Percentiles rank a stretch among this genome's conserved stretches.
Conservation (phyloP, 2,797 vertebrate species). For the Rhadinocentrus ornatus region DNA sequence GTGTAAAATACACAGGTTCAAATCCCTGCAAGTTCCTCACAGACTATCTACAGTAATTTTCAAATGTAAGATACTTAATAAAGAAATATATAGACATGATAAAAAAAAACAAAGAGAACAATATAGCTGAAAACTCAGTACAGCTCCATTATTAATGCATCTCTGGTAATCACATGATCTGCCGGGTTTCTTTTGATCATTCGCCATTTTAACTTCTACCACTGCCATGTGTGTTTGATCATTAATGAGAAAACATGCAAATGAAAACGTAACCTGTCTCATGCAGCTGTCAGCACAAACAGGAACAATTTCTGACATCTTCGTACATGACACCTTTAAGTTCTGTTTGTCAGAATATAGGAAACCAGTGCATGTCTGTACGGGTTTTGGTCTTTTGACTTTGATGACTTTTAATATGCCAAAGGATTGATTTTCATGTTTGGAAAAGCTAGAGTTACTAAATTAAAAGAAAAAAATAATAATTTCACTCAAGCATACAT, state of each 20-base stretch:
- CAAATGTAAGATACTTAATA: background rate
- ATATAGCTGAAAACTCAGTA: background rate
- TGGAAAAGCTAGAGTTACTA: background rate
- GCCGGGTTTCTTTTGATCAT: too few relatives aligned
- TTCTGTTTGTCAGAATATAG: background rate
- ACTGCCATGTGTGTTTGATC: background rate
- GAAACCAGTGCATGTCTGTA: background rate
- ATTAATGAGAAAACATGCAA: background rate
- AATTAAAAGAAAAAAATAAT: background rate
- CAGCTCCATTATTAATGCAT: background rate
- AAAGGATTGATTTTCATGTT: background rate
- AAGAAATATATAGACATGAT: background rate
- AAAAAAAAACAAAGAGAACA: background rate
- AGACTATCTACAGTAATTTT: background rate
- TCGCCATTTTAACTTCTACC: background rate
- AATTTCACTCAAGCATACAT: background rate
- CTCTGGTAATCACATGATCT: background rate
- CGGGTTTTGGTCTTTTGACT: background rate
- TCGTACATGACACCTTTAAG: background rate
- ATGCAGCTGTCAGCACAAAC: background rate
- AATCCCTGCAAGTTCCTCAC: background rate
- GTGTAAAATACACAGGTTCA: background rate
- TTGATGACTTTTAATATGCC: background rate
- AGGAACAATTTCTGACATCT: background rate
- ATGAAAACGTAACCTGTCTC: background rate